Evolutionary conservation across 2,888 invertebrate genomes (phyloP), one percentile per base, ranked within the genome.

Genomic region (Oasisia sp.): DNA sequence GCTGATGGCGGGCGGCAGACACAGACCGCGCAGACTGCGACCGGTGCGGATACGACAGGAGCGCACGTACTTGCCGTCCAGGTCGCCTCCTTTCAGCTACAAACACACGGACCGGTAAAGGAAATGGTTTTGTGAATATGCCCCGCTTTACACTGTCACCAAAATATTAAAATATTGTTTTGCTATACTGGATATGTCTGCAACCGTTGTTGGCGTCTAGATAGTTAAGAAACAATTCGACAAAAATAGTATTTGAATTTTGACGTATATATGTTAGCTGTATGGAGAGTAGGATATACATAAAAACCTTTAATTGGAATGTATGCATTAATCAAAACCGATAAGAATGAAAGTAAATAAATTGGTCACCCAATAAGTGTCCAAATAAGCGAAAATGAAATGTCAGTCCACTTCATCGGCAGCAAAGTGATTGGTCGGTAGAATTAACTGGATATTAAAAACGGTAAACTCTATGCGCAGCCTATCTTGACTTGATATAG

Each of bases 11-110:
- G 94, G 94, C 19, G 95, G 95, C 44, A 95, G 93, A 32, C 93
- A 93, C 74, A 94, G 93, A n/a, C 94, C 94, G 14, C 94, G 93
- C 32, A 95, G 91, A 89, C 93, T 93, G 89, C 95, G 93, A 4
- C 94, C 94, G 12, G 94, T 93, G 58, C 94, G 93, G 32, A 95
- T 93, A 50, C 94, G 93, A 92, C 93, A 92, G 27, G 94, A 94
- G 89, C 94, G 92, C 27, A 95, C 94, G 93, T 94, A 95, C 92
- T 94, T 94, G 8, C 90, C 91, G 44, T 94, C 94, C 74, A 94
- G 93, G 56, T 93, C 50, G n/a, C 94, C 94, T 45, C 94, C 93
- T n/a, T 89, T 91, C 74, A 94, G 92, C 93, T 94, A 74, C n/a
- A 92, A 50, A 56, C 27, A 27, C 58, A 58, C 58, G 58, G 58